A percentile compares a stretch with the other conserved stretches of the same genome.
These are phyloP conservation scores for Falco berigora DNA, from an alignment of 2,797 vertebrate genomes.

Conservation along the genomic window DNA sequence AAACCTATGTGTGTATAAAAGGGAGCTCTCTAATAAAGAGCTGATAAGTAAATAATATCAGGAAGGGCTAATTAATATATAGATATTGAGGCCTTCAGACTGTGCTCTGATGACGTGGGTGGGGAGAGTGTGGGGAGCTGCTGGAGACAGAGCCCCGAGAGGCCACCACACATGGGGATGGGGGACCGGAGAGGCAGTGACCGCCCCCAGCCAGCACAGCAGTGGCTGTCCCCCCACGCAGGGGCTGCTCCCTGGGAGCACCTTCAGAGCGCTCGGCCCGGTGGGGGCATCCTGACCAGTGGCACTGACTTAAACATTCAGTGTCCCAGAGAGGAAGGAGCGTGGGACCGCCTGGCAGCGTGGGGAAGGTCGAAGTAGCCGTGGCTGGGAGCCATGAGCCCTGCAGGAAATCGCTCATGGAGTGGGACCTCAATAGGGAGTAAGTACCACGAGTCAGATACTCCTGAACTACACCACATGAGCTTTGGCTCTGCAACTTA, in stretches of 20 bases:
- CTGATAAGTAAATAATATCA: neutral
- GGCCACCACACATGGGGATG: fast-evolving
- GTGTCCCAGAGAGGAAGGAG: neutral
- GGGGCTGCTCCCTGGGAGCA: neutral
- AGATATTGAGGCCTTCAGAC: neutral
- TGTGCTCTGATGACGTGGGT: neutral
- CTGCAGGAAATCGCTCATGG: neutral
- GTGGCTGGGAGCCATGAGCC: neutral
- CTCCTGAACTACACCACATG: neutral
- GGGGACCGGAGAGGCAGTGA: neutral
- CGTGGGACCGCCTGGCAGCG: too few species aligned
- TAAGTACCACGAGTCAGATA: neutral
- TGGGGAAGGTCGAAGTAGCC: neutral
- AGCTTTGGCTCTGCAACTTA: neutral
- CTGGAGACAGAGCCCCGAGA: neutral
- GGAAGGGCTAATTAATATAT: neutral
- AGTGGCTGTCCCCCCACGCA: too few species aligned
- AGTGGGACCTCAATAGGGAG: neutral
- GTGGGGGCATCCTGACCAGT: neutral
- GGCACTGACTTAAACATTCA: neutral
- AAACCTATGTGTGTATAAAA: neutral
- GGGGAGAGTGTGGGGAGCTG: neutral
- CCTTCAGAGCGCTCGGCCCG: fast-evolving
- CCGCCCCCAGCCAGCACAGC: neutral
- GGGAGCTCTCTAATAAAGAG: neutral